Base-by-base conservation (phyloP, 2,888 invertebrate species). In the Mechanitis messenoides region DNA sequence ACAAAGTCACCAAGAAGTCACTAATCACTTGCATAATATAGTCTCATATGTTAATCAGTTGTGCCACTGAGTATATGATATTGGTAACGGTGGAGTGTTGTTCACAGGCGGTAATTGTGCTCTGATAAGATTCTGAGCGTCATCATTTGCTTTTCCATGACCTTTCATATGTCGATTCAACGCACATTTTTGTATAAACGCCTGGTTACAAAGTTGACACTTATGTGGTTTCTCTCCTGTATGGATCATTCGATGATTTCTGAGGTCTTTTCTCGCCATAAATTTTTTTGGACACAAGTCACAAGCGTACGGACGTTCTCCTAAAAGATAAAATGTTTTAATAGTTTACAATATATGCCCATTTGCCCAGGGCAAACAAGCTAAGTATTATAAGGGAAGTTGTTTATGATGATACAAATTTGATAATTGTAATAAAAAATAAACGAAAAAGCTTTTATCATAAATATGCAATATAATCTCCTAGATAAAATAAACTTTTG, bases 131-230 rank as follows among this genome's bases (percentile, higher is more conserved):
- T 56, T 66, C n/a, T 58, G 59, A 45, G 65, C 46, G 20, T 68
- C 69, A n/a, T 63, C 70, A 3, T 67, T 73, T 28, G 72, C 70
- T 67, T 80, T 77, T 50, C 77, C 71, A 53, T 78, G 78, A 0
- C 76, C 79, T 83, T 96, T 96, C 97, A 97, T 96, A 83, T 97
- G 97, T 73, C 98, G 94, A 42, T 97, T 97, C 12, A 98, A 91
- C 71, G 98, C 97, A 87, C 97, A 97, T 71, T 97, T 92, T 85
- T 96, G 95, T 81, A 97, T 97, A 84, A 97, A 97, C 0, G 96
- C 96, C 82, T 96, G 97, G 76, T 94, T 94, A 83, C 97, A 98
- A 55, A 97, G 93, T 60, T 91, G 91, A 80, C 97, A 98, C 79
- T 97, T 96, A 92, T 95, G 97, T 1, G 96, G 96, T 77, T 97